Base-by-base conservation (phyloP, 2,113 vertebrate species). In the Phyllostomus hastatus region DNA sequence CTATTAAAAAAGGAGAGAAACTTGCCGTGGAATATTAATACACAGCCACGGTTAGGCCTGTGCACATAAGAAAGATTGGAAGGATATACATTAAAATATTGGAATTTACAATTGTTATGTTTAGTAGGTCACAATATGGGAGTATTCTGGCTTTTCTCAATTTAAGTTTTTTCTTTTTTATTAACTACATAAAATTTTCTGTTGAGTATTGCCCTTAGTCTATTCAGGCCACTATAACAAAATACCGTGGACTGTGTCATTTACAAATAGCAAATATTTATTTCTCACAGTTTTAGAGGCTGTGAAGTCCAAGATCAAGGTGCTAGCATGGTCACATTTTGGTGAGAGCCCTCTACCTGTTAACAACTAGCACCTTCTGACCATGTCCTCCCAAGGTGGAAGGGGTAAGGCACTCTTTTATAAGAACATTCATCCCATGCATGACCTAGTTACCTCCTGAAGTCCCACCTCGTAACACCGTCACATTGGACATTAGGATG, bases 151-250 rank as follows among this genome's bases (percentile, higher is more conserved):
- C 78, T 95, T 81, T 78, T 88, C 57, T 73, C 66, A 57, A n/a
- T 70, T 90, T 82, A 31, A 38, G 26, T 72, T 35, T 57, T 87
- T 93, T 33, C 31, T 20, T 57, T 75, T 54, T 61, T 81, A 9
- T 38, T 88, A 91, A 64, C 35, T 86, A 61, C 69, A 70, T 43
- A 4, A 89, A 82, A 50, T 91, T 95, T 95, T 79, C 79, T 83
- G 19, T 73, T 78, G 35, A 78, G 28, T 87, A 52, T 85, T 28
- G 10, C 61, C 79, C 48, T 79, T 70, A 17, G 10, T 79, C 28
- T 43, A 26, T 70, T 79, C 33, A 69, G 22, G 50, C 26, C 10
- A 5, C 50, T 76, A 4, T 50, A n/a, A 69, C 7, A 78, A 87
- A 33, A 89, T 52, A 28, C 78, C 50, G 33, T 4, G 52, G 61